Evolutionary conservation across 1,140 invertebrate species (phyloP), one percentile per base, ranked within the genome.

Genomic region (Sinella curviseta): DNA sequence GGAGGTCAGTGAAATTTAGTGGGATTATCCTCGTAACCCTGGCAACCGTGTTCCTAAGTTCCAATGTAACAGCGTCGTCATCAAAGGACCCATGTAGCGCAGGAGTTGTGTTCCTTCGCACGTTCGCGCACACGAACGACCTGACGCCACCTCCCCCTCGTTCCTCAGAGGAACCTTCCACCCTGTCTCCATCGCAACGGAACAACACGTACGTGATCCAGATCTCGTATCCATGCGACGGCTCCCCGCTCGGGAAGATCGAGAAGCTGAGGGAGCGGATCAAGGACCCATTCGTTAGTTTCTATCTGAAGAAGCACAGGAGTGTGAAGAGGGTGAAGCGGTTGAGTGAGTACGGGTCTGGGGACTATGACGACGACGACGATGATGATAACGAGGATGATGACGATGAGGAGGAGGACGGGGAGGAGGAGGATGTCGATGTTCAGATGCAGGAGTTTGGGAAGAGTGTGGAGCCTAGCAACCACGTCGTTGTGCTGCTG

Each of bases 141-240:
- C n/a, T 24, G n/a, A n/a, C n/a, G n/a, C n/a, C n/a, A n/a, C n/a
- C n/a, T n/a, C n/a, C n/a, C n/a, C n/a, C n/a, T n/a, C n/a, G n/a
- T n/a, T n/a, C n/a, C 12, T 17, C n/a, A n/a, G 55, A 60, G 14
- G 24, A 60, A 8, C 55, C 24, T 17, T 48, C 39, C 17, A 48
- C 39, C 39, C 39, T 24, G 55, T 14, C 55, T 24, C 55, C 39
- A 24, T 8, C 39, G 39, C 8, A 12, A 48, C 14, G 16, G 14
- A 65, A 65, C 57, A 26, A 26, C 57, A 70, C 65, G 65, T 70
- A 70, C 65, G 65, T 70, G 65, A 30, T 70, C 2, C 26, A 70
- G 2, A 24, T 70, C 26, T 8, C 26, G 8, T 70, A 70, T 30
- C 65, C 65, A 12, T 70, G 65, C 30, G 31, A 70, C 31, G 2